phyloP scores from a whole-genome alignment of 1,140 invertebrate genomes.

The Pogonomyrmex barbatus region DNA sequence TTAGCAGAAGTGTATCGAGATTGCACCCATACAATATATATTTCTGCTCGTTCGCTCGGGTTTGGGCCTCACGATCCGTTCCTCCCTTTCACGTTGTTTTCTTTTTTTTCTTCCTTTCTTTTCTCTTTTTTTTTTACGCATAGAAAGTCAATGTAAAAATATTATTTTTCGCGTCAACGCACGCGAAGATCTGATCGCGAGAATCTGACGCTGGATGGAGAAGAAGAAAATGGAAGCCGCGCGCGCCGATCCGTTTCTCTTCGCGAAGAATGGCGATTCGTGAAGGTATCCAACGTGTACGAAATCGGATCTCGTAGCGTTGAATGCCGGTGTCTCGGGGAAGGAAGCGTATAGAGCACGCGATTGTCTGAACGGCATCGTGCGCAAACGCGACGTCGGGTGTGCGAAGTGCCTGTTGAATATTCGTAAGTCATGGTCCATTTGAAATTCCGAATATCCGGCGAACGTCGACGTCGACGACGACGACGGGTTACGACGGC shows the following conservation, averaged over 20 bases:
- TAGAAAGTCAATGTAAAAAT: slow-evolving; percentile 49
- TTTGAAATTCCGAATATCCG: slow-evolving; percentile 69
- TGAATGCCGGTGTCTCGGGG: slow-evolving; percentile 23
- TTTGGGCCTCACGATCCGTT: slow-evolving; percentile 36
- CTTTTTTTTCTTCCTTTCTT: background rate
- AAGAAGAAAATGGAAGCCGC: background rate
- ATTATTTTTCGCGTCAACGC: slow-evolving; percentile 4
- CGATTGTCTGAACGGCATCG: slow-evolving; percentile 31
- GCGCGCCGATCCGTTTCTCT: background rate
- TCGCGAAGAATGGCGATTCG: slow-evolving; percentile 23
- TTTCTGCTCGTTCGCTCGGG: background rate
- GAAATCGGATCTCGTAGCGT: slow-evolving; percentile 29
- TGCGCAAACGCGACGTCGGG: slow-evolving; percentile 29
- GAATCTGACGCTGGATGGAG: background rate
- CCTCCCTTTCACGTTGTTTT: background rate
- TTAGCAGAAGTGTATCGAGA: slow-evolving; percentile 47
- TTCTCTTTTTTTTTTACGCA: background rate
- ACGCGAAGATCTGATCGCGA: no score
- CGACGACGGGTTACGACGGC: background rate
- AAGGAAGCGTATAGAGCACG: slow-evolving; percentile 8
- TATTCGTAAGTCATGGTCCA: slow-evolving; percentile 66
- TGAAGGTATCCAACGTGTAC: slow-evolving; percentile 10
- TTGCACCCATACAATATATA: slow-evolving; percentile 49
- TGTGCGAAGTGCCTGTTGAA: slow-evolving; percentile 58
- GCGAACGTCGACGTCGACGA: slow-evolving; percentile 13